A percentile compares a stretch with the other conserved stretches of the same genome.
These are phyloP conservation scores for Frankliniella intonsa DNA, from an alignment of 2,888 invertebrate species.

Conservation along the genomic window DNA sequence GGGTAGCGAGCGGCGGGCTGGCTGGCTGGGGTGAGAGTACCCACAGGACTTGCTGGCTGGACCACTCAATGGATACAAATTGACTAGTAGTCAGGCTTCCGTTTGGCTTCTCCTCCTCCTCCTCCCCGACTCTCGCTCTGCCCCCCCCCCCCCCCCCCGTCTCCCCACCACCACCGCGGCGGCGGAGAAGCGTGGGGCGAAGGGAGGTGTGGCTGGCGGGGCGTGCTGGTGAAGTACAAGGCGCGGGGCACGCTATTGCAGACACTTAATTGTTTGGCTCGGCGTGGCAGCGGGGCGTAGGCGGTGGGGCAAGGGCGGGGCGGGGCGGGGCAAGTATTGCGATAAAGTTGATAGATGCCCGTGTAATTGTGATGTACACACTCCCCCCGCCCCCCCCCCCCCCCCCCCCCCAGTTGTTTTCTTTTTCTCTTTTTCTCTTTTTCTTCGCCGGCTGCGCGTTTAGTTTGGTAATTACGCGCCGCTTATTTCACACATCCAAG, in stretches of 20 bases:
- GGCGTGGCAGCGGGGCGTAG: background rate
- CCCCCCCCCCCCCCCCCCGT: background rate
- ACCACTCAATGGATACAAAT: slow-evolving; percentile 7
- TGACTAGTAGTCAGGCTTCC: background rate
- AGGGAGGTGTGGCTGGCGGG: background rate
- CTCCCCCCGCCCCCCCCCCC: background rate
- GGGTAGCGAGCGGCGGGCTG: background rate
- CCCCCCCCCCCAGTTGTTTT: background rate
- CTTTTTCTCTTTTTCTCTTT: background rate
- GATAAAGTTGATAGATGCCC: slow-evolving; percentile 20
- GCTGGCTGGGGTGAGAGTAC: background rate
- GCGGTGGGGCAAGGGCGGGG: background rate
- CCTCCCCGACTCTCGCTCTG: background rate
- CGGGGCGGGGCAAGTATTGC: background rate
- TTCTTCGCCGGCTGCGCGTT: background rate
- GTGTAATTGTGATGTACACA: slow-evolving; percentile 9
- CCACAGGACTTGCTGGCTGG: background rate
- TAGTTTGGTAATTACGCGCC: slow-evolving; percentile 14
- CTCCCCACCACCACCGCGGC: background rate
- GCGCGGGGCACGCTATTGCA: background rate
- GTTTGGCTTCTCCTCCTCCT: background rate
- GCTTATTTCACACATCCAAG: background rate
- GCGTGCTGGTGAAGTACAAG: background rate
- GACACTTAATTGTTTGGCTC: slow-evolving; percentile 18
- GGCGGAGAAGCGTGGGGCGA: background rate